Evolutionary conservation across 2,888 invertebrate species (phyloP).

Genomic region (Lypha dubia): DNA sequence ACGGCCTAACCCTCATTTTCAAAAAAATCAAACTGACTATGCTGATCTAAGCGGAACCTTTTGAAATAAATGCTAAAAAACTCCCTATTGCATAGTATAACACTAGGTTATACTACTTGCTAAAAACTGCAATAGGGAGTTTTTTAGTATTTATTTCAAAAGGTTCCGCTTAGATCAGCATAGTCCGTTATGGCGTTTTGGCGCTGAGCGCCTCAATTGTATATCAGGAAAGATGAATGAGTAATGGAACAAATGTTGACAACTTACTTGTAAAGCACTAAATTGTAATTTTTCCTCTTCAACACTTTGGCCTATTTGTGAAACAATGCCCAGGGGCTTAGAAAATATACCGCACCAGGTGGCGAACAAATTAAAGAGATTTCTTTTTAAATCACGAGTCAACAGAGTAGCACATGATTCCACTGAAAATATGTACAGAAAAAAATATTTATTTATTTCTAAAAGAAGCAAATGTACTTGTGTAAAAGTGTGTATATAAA

Average conservation of each 20-base stretch:
- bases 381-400: slow-evolving; percentile 93
- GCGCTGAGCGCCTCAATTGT: too few relatives aligned
- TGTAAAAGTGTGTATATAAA: background rate
- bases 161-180: too few relatives aligned
- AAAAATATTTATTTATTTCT: background rate
- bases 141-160: too few relatives aligned
- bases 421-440: slow-evolving; percentile 85
- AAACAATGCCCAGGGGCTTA: slow-evolving; percentile 85
- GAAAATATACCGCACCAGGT: slow-evolving; percentile 97
- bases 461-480: too few relatives aligned
- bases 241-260: background rate
- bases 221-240: background rate
- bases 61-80: too few relatives aligned
- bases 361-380: slow-evolving; percentile 95
- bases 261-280: slow-evolving; percentile 85
- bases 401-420: slow-evolving; percentile 93
- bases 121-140: too few relatives aligned
- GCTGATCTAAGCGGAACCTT: too few relatives aligned
- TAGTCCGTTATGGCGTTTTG: too few relatives aligned
- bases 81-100: too few relatives aligned
- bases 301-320: slow-evolving; percentile 83
- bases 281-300: slow-evolving; percentile 86
- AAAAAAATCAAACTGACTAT: too few relatives aligned
- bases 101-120: too few relatives aligned
- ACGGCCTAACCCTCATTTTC: too few relatives aligned